Evolutionary conservation across 2,888 invertebrate species (phyloP).

Genomic region (Aspidiotus destructor): DNA sequence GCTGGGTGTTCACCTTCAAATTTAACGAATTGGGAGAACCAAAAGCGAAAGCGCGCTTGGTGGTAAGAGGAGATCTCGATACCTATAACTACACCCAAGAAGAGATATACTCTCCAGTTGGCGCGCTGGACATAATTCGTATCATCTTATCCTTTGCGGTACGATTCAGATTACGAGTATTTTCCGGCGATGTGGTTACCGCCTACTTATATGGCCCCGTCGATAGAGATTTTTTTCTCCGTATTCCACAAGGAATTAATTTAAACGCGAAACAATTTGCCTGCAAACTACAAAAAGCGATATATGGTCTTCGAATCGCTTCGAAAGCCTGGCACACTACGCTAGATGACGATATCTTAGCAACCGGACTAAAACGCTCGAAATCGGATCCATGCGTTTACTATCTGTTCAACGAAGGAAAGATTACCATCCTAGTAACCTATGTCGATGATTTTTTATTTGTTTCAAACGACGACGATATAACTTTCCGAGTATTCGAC

Average conservation of each 20-base stretch:
- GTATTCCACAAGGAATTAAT: neutral
- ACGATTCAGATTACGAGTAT: neutral
- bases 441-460: slow-evolving; percentile 1
- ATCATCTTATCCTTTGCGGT: neutral
- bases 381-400: no score
- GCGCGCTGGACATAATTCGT: neutral
- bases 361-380: neutral
- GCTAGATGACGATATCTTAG: neutral
- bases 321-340: neutral
- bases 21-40: neutral
- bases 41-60: neutral
- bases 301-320: neutral
- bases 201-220: neutral
- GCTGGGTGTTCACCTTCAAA: neutral
- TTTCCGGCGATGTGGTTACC: neutral
- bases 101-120: neutral
- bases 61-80: neutral
- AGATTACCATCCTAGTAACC: neutral
- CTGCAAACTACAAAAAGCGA: no score
- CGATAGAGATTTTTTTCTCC: neutral
- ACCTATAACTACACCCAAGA: neutral
- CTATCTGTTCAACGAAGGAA: neutral
- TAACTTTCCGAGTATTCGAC: no score
- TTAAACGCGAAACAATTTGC: neutral
- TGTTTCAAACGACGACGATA: neutral